phyloP scores from a whole-genome alignment of 1,140 invertebrate genomes.

The Eriocheir sinensis region DNA sequence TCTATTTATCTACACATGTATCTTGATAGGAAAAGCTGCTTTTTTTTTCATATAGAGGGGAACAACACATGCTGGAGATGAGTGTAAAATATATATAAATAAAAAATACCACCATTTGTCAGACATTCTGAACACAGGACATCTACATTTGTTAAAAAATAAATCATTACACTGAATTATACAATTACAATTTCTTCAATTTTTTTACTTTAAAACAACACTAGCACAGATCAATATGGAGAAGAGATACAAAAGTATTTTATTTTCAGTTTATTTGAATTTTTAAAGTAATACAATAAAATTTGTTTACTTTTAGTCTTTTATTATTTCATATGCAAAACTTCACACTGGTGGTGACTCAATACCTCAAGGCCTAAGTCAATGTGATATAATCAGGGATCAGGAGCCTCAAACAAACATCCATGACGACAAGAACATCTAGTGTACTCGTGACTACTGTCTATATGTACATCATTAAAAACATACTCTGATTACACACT shows the following conservation, averaged over 20 bases:
- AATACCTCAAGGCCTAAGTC: constrained; percentile 72
- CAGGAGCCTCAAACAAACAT: constrained; percentile 63
- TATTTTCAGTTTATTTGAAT: constrained; percentile 64
- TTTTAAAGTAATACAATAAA: constrained; percentile 70
- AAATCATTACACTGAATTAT: too few relatives aligned
- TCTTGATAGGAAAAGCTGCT: background rate
- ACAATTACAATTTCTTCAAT: background rate
- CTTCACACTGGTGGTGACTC: constrained; percentile 64
- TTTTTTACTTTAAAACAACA: background rate
- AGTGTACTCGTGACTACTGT: constrained; percentile 52
- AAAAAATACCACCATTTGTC: too few relatives aligned
- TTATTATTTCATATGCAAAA: constrained; percentile 60
- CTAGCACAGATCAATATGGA: background rate
- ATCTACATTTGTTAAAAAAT: too few relatives aligned
- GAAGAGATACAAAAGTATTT: background rate
- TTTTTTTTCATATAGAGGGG: background rate
- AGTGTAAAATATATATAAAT: background rate
- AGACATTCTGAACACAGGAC: too few relatives aligned
- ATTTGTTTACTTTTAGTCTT: constrained; percentile 68
- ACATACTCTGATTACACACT: constrained; percentile 28
- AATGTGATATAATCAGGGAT: constrained; percentile 73
- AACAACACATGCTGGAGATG: background rate
- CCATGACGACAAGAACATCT: constrained; percentile 38
- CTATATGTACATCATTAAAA: constrained; percentile 54
- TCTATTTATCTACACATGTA: constrained; percentile 40